Percentiles rank a stretch among this genome's conserved stretches.
phyloP scores from a whole-genome alignment of 2,797 vertebrate species.

The Austrolebias charrua region DNA sequence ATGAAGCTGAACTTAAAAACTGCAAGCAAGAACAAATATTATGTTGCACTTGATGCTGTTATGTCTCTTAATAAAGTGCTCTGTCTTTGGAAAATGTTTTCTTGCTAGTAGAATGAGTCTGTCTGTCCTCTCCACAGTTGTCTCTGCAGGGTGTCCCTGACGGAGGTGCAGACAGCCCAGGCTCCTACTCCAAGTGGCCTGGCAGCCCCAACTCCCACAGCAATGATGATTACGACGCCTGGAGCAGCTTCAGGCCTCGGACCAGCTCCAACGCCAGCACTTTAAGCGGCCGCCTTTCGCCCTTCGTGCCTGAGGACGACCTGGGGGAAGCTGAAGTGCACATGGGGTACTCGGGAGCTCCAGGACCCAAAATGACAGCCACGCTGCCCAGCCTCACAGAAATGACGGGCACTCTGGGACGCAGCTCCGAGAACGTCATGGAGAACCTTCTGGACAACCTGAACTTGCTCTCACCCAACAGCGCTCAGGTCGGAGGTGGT shows the following conservation, averaged over 20 bases:
- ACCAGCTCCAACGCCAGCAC: conserved; percentile 98
- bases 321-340: conserved; percentile 91
- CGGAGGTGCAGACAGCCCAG: conserved; percentile 89
- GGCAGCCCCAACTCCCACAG: conserved; percentile 98
- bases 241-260: conserved; percentile 94
- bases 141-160: conserved; percentile 91
- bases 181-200: conserved; percentile 95
- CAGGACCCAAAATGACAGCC: conserved; percentile 90
- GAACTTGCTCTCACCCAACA: conserved; percentile 94
- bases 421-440: conserved; percentile 90
- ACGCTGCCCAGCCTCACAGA: conserved; percentile 96
- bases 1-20: too few relatives aligned
- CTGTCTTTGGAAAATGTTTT: conserved; percentile 6
- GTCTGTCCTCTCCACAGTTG: conserved; percentile 62
- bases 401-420: conserved; percentile 87
- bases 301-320: conserved; percentile 95
- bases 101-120: conserved; percentile 21
- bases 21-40: too few relatives aligned
- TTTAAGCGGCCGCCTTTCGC: conserved; percentile 92
- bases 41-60: too few relatives aligned
- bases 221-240: conserved; percentile 95
- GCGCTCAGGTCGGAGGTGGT: conserved; percentile 82
- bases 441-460: conserved; percentile 98
- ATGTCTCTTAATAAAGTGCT: background rate
- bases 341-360: conserved; percentile 89